These are phyloP conservation scores for human DNA, from an alignment of 2,113 vertebrate genomes.

Conservation along the genomic window DNA sequence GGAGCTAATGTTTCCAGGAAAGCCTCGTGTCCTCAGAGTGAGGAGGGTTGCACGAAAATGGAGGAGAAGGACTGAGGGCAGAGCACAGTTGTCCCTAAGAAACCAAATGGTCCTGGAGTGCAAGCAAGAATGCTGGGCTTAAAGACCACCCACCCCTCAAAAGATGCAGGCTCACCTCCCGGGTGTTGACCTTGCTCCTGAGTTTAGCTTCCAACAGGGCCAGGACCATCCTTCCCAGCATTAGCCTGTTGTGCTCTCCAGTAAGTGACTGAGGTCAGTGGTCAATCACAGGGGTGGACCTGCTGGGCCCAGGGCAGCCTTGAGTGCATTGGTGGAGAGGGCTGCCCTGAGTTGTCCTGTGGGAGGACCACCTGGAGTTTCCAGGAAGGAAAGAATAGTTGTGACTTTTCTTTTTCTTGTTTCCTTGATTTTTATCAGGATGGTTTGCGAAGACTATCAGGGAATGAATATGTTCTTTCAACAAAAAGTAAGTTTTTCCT, in stretches of 20 bases:
- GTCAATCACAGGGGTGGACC: background rate
- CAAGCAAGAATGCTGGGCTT: no score
- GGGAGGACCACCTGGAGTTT: no score
- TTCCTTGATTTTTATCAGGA: constrained; percentile 87
- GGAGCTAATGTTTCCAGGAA: background rate
- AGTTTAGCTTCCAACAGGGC: background rate
- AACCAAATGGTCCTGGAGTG: no score
- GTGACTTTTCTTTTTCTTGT: constrained; percentile 46
- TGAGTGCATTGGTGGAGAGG: background rate
- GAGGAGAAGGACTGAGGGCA: background rate
- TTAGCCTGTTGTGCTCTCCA: background rate
- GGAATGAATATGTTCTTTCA: constrained; percentile 94
- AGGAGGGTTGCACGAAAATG: background rate
- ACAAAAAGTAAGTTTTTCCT: constrained; percentile 91
- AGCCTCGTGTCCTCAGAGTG: background rate
- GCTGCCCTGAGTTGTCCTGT: background rate
- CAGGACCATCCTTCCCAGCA: background rate
- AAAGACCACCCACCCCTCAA: no score
- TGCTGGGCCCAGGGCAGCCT: background rate
- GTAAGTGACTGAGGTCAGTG: background rate
- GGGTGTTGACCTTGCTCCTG: background rate
- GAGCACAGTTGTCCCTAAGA: background rate
- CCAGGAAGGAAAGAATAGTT: background rate
- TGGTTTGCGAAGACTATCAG: constrained; percentile 94
- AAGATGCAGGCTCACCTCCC: background rate